A percentile compares a stretch with the other conserved stretches of the same genome.
phyloP scores from a whole-genome alignment of 2,113 vertebrate species.

The Glareola pratincola region DNA sequence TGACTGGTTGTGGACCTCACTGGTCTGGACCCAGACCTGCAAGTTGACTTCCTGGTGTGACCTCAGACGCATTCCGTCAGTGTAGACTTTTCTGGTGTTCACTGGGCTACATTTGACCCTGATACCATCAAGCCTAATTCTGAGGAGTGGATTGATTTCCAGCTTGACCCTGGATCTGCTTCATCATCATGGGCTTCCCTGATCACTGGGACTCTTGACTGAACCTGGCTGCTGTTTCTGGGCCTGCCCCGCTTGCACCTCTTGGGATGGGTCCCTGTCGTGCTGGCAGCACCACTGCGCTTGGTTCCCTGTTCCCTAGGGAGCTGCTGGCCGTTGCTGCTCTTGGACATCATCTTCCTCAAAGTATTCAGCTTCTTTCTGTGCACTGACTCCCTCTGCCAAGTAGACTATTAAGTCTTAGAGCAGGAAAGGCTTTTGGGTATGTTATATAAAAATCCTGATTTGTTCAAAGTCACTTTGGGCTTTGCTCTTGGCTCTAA shows the following conservation, averaged over 20 bases:
- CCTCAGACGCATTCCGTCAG: accelerated
- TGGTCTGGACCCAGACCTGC: background rate
- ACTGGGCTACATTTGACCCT: background rate
- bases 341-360: background rate
- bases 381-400: background rate
- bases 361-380: background rate
- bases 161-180: background rate
- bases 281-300: background rate
- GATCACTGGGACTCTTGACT: no score
- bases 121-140: background rate
- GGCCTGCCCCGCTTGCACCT: background rate
- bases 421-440: background rate
- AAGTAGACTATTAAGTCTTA: background rate
- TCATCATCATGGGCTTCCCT: background rate
- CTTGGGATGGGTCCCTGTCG: background rate
- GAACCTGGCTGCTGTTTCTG: background rate
- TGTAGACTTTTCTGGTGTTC: background rate
- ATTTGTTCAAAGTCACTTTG: background rate
- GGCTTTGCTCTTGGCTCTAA: background rate
- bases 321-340: background rate
- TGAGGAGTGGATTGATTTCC: background rate
- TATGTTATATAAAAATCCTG: background rate
- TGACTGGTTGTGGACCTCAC: accelerated
- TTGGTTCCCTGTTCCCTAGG: background rate
- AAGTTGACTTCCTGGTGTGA: background rate